Evolutionary conservation across 2,113 vertebrate genomes (phyloP), one percentile per base, ranked within the genome.

Genomic region (Dicentrarchus labrax): DNA sequence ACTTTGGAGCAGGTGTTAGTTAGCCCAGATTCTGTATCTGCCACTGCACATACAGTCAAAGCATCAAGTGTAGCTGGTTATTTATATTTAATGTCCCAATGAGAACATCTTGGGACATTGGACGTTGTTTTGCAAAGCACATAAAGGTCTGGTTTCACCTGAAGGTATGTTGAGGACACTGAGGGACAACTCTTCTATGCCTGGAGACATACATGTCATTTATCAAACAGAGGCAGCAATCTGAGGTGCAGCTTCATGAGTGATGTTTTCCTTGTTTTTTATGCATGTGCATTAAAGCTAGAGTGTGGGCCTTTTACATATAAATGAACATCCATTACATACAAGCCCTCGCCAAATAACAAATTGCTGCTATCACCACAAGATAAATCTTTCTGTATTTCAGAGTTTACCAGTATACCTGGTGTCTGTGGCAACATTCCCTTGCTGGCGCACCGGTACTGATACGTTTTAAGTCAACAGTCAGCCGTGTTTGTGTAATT

Each of bases 71-170:
- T 83, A 88, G 88, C 78, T 84, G 85, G 48, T 67, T 76, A 45
- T 83, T 69, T 80, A 77, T 89, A 76, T 73, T 79, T 80, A 76
- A 85, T 71, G 72, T 78, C 64, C 68, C 85, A 64, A 50, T 16
- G 53, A 74, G 69, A 72, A 24, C 41, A 84, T 75, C 17, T 36
- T 45, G 72, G 64, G 68, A 65, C 39, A 36, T 3, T 13, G 30
- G 57, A 59, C 41, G 8, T 39, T 50, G 70, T 79, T 76, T 72
- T 65, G 24, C 69, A 79, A 48, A 79, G 74, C 54, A 75, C 62
- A 68, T 62, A 81, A 36, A 61, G 47, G 43, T 86, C 73, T 69
- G 41, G 54, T 78, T 80, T 84, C 54, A 47, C 61, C n/a, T 45
- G 5, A 36, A 72, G 70, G 69, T 51, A 65, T 11, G 56, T 38